A percentile compares a stretch with the other conserved stretches of the same genome.
Evolutionary conservation across 1,140 invertebrate species (phyloP).

Genomic region (Drosophila lacteicornis): DNA sequence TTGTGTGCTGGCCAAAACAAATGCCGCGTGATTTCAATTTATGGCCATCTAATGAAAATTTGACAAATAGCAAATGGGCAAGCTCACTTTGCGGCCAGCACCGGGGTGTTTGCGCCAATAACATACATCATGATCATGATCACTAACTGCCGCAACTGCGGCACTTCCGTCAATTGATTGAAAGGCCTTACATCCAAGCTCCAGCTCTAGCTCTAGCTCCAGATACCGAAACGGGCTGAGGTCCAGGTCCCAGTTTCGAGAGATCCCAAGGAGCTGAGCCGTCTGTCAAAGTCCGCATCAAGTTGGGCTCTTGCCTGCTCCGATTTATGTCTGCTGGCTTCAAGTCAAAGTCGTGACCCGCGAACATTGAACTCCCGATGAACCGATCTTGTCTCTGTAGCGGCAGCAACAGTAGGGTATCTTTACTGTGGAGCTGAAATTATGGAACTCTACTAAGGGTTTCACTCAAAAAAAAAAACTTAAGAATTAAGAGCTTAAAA

Average conservation of each 20-base stretch:
- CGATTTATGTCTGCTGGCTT: conserved; percentile 58
- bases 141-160: conserved; percentile 30
- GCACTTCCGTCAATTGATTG: conserved; percentile 65
- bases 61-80: conserved; percentile 78
- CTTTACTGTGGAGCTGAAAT: conserved; percentile 17
- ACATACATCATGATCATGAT: conserved; percentile 60
- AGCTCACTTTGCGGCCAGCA: conserved; percentile 37
- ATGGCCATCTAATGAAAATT: conserved; percentile 78
- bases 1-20: conserved; percentile 70
- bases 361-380: conserved; percentile 70
- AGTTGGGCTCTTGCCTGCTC: conserved; percentile 31
- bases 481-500: too few relatives aligned
- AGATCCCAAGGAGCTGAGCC: conserved; percentile 23
- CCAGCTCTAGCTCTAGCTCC: background rate
- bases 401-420: conserved; percentile 1
- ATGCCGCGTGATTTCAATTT: conserved; percentile 70
- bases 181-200: conserved; percentile 5
- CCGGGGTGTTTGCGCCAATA: conserved; percentile 39
- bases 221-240: conserved; percentile 5
- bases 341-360: conserved; percentile 74
- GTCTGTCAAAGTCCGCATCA: conserved; percentile 45
- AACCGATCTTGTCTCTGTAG: conserved; percentile 46
- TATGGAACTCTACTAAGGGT: background rate
- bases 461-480: conserved; percentile 12
- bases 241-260: background rate